Evolutionary conservation across 2,113 vertebrate species (phyloP).

Genomic region (Saccopteryx leptura): DNA sequence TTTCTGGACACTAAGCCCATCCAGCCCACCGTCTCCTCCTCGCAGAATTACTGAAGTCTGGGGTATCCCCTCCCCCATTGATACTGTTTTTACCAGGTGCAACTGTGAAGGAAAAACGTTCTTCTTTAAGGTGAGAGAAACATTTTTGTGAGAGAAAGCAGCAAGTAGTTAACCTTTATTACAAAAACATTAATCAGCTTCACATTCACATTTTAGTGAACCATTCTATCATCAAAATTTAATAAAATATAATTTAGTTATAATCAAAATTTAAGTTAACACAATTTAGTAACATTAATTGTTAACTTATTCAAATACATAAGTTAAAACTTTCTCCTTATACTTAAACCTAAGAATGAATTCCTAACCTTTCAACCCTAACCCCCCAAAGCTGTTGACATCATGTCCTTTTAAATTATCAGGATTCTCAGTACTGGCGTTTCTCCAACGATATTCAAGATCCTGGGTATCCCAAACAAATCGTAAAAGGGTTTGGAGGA

Average conservation of each 20-base stretch:
- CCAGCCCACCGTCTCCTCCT: constrained; percentile 88
- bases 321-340: constrained; percentile 53
- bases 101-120: constrained; percentile 98
- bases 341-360: not conserved
- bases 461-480: constrained; percentile 91
- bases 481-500: constrained; percentile 93
- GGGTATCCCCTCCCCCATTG: constrained; percentile 97
- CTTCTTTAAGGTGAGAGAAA: constrained; percentile 94
- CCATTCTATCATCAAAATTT: constrained; percentile 3
- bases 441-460: constrained; percentile 94
- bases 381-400: not conserved
- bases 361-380: not conserved
- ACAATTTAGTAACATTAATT: not conserved
- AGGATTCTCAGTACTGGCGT: constrained; percentile 96
- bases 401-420: constrained; percentile 16
- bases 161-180: not conserved
- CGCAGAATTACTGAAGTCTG: constrained; percentile 93
- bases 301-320: constrained; percentile 10
- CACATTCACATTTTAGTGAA: constrained; percentile 19
- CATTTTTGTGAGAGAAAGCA: not conserved
- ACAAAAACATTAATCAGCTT: not conserved
- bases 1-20: constrained; percentile 94
- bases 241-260: not conserved
- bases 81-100: constrained; percentile 96
- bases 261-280: constrained; percentile 20